phyloP scores from a whole-genome alignment of 2,888 invertebrate genomes.

The Nephrotoma guestfalica region DNA sequence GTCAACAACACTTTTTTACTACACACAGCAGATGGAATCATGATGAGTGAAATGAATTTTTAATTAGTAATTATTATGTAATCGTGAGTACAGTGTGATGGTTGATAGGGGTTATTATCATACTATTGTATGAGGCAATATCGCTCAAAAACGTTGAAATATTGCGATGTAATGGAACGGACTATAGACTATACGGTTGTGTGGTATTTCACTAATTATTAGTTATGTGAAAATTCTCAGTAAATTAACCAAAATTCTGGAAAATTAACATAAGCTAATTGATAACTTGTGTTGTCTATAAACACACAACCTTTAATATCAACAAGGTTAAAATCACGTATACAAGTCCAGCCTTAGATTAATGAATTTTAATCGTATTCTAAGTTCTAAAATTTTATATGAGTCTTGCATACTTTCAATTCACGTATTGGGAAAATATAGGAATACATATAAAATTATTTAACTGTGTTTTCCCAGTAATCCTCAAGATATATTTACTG shows the following conservation, averaged over 20 bases:
- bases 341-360: no score
- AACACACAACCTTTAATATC: background rate
- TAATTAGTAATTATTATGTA: background rate
- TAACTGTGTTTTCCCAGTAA: no score
- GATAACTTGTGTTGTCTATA: background rate
- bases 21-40: background rate
- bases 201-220: background rate
- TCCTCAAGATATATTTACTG: no score
- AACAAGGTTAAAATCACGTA: background rate
- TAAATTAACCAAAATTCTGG: background rate
- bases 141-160: background rate
- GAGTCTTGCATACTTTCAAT: no score
- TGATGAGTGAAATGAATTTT: background rate
- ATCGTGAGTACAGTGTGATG: background rate
- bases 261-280: background rate
- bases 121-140: background rate
- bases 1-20: background rate
- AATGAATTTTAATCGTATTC: no score
- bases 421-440: no score
- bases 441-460: no score
- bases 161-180: background rate
- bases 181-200: background rate
- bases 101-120: background rate
- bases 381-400: no score
- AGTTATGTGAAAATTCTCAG: background rate